Evolutionary conservation across 2,113 vertebrate species (phyloP).

Genomic region (Crotophaga sulcirostris): DNA sequence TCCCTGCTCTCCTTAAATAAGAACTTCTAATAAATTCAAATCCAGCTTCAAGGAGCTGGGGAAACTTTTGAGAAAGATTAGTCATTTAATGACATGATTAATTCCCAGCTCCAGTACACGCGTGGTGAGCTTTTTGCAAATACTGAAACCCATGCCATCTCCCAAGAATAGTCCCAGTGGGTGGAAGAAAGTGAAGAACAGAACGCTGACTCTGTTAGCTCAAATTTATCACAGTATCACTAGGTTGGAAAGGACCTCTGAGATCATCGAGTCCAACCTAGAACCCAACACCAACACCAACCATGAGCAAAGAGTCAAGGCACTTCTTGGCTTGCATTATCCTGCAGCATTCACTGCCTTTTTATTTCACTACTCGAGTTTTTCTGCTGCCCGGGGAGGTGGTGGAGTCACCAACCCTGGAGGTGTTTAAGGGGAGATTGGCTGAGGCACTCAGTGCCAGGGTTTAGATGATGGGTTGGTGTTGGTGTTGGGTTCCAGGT

Average conservation of each 20-base stretch:
- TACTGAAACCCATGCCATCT: background rate
- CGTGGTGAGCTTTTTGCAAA: background rate
- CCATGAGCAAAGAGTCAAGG: no score
- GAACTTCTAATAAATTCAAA: background rate
- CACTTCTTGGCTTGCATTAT: background rate
- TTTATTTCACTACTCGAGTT: background rate
- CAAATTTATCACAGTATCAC: no score
- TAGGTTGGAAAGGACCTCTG: no score
- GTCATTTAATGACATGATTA: background rate
- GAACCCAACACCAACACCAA: no score
- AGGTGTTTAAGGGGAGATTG: no score
- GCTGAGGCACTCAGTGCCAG: no score
- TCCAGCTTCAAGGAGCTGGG: background rate
- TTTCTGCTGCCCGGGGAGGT: no score
- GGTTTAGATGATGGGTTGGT: no score
- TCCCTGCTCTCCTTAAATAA: background rate
- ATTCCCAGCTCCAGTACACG: background rate
- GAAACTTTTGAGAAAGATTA: background rate
- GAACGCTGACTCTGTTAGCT: background rate
- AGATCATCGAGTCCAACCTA: no score
- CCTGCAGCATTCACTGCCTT: background rate
- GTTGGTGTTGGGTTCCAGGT: no score
- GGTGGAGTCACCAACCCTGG: no score
- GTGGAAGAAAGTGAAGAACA: background rate
- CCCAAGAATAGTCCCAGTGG: background rate